phyloP scores from a whole-genome alignment of 2,113 vertebrate species.

The Coturnix japonica region DNA sequence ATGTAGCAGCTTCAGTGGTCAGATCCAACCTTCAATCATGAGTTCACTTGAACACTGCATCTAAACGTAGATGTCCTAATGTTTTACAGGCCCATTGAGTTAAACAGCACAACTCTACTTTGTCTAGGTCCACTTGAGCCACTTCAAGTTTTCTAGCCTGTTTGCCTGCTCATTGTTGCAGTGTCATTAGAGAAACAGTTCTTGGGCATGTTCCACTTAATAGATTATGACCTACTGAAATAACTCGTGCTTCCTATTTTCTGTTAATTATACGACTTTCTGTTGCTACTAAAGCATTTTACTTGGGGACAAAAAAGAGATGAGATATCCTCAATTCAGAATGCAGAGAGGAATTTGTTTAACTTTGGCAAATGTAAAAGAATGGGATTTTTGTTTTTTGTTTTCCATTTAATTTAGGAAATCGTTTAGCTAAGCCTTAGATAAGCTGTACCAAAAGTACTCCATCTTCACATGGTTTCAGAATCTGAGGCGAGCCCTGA shows the following conservation, averaged over 20 bases:
- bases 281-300: slow-evolving; percentile 38
- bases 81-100: not conserved
- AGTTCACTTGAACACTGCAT: not conserved
- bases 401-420: not conserved
- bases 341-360: slow-evolving; percentile 27
- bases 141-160: not conserved
- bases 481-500: not conserved
- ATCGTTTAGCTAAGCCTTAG: not conserved
- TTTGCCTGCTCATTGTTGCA: not conserved
- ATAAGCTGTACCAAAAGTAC: not conserved
- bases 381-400: not conserved
- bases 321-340: slow-evolving; percentile 28
- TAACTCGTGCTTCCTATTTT: not conserved
- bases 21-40: not conserved
- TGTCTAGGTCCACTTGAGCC: not conserved
- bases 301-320: not conserved
- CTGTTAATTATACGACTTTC: slow-evolving; percentile 41
- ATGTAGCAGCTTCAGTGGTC: not conserved
- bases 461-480: not conserved
- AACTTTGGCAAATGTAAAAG: slow-evolving; percentile 3
- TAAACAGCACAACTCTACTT: not conserved
- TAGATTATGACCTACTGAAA: slow-evolving; percentile 9
- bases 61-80: not conserved
- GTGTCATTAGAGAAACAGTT: not conserved
- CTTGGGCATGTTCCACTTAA: not conserved